phyloP scores from a whole-genome alignment of 2,113 vertebrate species.

The Pterocles orientalis region DNA sequence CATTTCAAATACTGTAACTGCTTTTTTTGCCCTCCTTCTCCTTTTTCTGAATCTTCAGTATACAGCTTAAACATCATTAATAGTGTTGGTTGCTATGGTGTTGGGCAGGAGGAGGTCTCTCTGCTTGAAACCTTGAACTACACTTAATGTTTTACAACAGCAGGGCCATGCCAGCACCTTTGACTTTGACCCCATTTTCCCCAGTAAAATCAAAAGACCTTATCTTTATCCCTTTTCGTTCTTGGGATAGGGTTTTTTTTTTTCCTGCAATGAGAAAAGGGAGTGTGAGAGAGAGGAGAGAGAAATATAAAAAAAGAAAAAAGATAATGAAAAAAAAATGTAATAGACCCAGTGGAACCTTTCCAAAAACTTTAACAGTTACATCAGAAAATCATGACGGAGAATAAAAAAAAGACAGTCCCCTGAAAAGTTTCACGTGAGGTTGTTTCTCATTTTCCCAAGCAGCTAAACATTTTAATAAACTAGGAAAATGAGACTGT shows the following conservation, averaged over 20 bases:
- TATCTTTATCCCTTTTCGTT: not conserved
- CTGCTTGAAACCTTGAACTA: slow-evolving; percentile 12
- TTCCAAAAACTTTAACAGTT: not conserved
- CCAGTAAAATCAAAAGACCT: slow-evolving; percentile 12
- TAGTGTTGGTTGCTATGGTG: slow-evolving; percentile 55
- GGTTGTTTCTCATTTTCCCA: slow-evolving; percentile 32
- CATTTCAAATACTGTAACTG: slow-evolving; percentile 61
- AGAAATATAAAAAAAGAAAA: not conserved
- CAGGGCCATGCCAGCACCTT: slow-evolving; percentile 21
- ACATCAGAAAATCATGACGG: slow-evolving; percentile 3
- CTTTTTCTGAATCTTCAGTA: slow-evolving; percentile 27
- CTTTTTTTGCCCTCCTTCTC: not conserved
- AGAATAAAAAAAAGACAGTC: not conserved
- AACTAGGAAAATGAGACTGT: slow-evolving; percentile 48
- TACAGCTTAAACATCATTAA: slow-evolving; percentile 44
- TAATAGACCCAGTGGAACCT: not conserved
- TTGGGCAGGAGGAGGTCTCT: slow-evolving; percentile 4
- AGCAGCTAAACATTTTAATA: slow-evolving; percentile 57
- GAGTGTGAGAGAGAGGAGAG: not conserved
- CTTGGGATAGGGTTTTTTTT: not conserved
- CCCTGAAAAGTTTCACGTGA: slow-evolving; percentile 20
- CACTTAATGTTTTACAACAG: slow-evolving; percentile 47
- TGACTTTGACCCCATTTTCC: slow-evolving; percentile 31
- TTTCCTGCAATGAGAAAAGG: not conserved
- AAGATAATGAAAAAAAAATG: not conserved